Percentiles rank a stretch among this genome's conserved stretches.
Conservation (phyloP, 2,113 vertebrate genomes). For the Arizona elegans region DNA sequence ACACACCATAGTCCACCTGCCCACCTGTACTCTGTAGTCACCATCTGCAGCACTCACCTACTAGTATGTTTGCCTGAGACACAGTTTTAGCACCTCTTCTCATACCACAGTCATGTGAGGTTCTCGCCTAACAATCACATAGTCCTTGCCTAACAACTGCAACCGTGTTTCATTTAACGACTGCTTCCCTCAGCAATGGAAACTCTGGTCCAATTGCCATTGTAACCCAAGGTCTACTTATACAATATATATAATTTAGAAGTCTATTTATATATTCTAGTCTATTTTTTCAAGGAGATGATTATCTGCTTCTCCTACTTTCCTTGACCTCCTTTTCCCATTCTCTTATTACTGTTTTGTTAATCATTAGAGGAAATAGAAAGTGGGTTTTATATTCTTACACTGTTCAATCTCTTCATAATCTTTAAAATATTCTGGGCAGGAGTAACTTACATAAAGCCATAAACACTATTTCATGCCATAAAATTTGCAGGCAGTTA, state of each 20-base stretch:
- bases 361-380: conserved; percentile 29
- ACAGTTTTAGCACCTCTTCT: neutral
- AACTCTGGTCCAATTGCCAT: neutral
- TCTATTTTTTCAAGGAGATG: neutral
- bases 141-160: neutral
- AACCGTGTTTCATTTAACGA: neutral
- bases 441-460: conserved; percentile 54
- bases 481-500: conserved; percentile 73
- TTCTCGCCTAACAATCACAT: neutral
- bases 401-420: conserved; percentile 31
- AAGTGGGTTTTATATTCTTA: conserved; percentile 44
- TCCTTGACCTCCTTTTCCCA: neutral
- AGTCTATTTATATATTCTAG: neutral
- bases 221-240: neutral
- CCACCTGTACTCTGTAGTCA: neutral
- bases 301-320: neutral
- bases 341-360: neutral
- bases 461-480: conserved; percentile 62
- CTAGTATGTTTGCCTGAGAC: neutral
- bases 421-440: conserved; percentile 41
- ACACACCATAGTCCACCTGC: neutral
- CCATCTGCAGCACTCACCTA: neutral
- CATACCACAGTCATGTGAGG: neutral
- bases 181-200: neutral
- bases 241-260: neutral